A percentile compares a stretch with the other conserved stretches of the same genome.
phyloP scores from a whole-genome alignment of 92 coral and sea anemone genomes.

The Hydrozoanthus gracilis region DNA sequence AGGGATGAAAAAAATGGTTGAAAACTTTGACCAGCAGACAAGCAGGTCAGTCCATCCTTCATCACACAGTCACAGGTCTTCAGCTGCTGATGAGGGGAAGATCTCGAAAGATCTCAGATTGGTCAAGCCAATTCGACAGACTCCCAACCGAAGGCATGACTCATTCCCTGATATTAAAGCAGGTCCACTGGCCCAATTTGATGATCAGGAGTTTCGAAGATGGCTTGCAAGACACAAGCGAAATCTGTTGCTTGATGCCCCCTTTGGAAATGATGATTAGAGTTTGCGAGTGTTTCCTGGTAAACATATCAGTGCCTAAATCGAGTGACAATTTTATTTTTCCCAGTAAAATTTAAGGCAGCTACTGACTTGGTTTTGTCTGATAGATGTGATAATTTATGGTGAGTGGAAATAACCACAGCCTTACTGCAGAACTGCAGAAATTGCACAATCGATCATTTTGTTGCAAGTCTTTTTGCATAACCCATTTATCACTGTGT shows the following conservation, averaged over 20 bases:
- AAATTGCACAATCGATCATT: too few relatives aligned
- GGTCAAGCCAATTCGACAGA: conserved; percentile 50
- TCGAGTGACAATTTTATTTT: conserved; percentile 9
- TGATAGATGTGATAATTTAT: conserved; percentile 5
- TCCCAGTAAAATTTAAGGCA: conserved; percentile 3
- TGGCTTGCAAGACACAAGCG: conserved; percentile 67
- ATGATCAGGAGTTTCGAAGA: conserved; percentile 56
- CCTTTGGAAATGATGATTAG: conserved; percentile 54
- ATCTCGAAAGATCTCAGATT: conserved; percentile 57
- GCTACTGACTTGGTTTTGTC: not conserved
- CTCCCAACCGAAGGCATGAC: conserved; percentile 48
- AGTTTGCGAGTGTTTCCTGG: too few relatives aligned
- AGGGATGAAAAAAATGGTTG: conserved; percentile 39
- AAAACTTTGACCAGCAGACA: conserved; percentile 51
- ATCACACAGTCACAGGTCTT: conserved; percentile 61
- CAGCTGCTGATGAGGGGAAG: conserved; percentile 58
- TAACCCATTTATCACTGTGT: too few relatives aligned
- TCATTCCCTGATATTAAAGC: conserved; percentile 65
- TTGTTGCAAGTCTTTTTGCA: too few relatives aligned
- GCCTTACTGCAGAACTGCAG: conserved; percentile 14
- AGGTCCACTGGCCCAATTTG: conserved; percentile 54
- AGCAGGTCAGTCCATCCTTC: conserved; percentile 33
- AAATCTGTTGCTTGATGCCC: conserved; percentile 65
- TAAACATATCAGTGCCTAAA: conserved; percentile 19
- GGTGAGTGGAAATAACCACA: conserved; percentile 16